Evolutionary conservation across 2,113 vertebrate species (phyloP).

Genomic region (Mirza zaza): DNA sequence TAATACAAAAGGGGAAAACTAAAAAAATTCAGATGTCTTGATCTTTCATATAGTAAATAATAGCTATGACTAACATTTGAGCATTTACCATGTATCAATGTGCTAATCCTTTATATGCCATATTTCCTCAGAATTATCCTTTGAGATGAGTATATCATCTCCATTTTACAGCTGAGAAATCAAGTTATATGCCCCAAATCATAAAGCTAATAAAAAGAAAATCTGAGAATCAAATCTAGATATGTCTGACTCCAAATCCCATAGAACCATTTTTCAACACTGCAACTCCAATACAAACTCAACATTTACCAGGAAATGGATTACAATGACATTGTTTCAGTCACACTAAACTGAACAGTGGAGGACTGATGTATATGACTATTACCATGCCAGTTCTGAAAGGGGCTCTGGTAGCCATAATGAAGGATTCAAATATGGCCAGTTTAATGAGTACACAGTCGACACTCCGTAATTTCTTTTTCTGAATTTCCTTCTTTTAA

Average conservation of each 20-base stretch:
- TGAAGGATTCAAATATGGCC: background rate
- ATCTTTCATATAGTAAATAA: conserved; percentile 8
- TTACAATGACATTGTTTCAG: background rate
- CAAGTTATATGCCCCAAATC: conserved; percentile 23
- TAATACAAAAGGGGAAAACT: conserved; percentile 32
- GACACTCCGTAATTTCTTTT: background rate
- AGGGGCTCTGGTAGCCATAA: background rate
- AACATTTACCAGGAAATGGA: background rate
- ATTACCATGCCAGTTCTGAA: background rate
- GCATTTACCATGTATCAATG: background rate
- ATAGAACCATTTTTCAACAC: background rate
- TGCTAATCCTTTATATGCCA: background rate
- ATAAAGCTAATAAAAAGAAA: conserved; percentile 34
- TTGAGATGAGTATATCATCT: background rate
- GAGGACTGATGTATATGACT: background rate
- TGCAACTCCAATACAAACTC: background rate
- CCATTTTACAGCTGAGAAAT: conserved; percentile 40
- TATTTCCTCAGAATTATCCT: background rate
- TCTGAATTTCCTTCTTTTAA: conserved; percentile 26
- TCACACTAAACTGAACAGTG: background rate
- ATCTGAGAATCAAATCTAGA: background rate
- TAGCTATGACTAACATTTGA: background rate
- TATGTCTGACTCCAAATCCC: background rate
- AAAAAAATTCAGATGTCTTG: background rate
- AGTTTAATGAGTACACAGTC: background rate